A percentile compares a stretch with the other conserved stretches of the same genome.
Conservation (phyloP, 2,113 vertebrate genomes). For the Daboia siamensis region DNA sequence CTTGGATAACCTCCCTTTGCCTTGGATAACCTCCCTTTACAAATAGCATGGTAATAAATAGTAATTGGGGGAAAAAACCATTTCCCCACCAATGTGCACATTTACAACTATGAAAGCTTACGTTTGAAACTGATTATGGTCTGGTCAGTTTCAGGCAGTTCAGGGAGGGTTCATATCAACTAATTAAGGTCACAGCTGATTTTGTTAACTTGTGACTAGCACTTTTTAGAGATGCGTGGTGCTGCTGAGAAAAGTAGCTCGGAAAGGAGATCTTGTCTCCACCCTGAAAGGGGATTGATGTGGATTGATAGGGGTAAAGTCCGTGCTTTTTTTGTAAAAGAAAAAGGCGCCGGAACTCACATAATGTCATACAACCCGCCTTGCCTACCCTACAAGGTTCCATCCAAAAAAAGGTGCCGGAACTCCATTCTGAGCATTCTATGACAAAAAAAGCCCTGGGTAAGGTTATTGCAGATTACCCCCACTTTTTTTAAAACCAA, state of each 20-base stretch:
- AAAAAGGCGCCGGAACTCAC: no score
- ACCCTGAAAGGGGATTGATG: not conserved
- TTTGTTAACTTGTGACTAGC: not conserved
- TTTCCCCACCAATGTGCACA: not conserved
- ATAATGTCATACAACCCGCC: no score
- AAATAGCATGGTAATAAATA: no score
- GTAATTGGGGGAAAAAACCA: no score
- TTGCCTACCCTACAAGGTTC: no score
- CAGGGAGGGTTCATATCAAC: not conserved
- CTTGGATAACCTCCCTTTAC: no score
- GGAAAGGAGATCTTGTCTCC: not conserved
- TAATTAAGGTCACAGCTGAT: not conserved
- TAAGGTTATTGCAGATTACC: not conserved
- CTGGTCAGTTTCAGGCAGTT: not conserved
- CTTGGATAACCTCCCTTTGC: no score
- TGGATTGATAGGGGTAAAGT: not conserved
- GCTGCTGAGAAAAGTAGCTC: not conserved
- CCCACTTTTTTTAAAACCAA: not conserved
- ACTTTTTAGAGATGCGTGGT: not conserved
- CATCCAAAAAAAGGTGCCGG: no score
- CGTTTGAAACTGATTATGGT: not conserved
- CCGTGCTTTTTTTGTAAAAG: no score
- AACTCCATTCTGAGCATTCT: no score
- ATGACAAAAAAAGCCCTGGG: not conserved
- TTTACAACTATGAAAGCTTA: not conserved